Conservation (phyloP, 2,113 vertebrate species). For the Urocolius indicus region DNA sequence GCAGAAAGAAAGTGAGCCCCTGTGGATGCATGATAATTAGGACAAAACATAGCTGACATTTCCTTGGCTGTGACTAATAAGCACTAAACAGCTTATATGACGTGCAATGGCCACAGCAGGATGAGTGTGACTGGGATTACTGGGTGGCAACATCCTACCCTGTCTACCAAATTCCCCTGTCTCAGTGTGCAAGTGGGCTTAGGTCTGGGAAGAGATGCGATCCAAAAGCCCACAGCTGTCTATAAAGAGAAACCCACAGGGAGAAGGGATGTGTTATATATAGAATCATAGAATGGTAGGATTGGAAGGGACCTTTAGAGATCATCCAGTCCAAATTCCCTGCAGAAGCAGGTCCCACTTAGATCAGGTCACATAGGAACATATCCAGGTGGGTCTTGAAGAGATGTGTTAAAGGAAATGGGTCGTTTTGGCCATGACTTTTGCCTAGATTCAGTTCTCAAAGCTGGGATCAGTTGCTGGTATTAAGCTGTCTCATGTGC, state of each 20-base stretch:
- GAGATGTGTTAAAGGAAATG: not conserved
- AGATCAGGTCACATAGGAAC: too few species aligned
- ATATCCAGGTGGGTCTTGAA: not conserved
- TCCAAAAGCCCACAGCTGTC: not conserved
- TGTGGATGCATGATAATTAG: not conserved
- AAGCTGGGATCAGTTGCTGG: not conserved
- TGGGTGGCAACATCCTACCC: not conserved
- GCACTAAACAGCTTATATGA: not conserved
- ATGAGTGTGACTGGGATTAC: not conserved
- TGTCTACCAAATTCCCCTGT: not conserved
- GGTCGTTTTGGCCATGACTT: not conserved
- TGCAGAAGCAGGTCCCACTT: too few species aligned
- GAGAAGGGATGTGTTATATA: not conserved
- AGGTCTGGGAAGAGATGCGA: not conserved
- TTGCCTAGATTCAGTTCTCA: not conserved
- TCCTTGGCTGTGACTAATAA: not conserved
- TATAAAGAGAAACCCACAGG: not conserved
- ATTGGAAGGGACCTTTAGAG: too few species aligned
- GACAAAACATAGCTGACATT: not conserved
- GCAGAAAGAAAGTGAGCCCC: not conserved
- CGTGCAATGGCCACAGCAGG: not conserved
- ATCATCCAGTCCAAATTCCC: too few species aligned
- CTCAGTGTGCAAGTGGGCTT: not conserved
- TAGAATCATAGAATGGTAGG: too few species aligned
- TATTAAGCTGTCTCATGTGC: fast-evolving